Evolutionary conservation across 1,140 invertebrate genomes (phyloP), one percentile per base, ranked within the genome.

Genomic region (Thereuonema tuberculata): DNA sequence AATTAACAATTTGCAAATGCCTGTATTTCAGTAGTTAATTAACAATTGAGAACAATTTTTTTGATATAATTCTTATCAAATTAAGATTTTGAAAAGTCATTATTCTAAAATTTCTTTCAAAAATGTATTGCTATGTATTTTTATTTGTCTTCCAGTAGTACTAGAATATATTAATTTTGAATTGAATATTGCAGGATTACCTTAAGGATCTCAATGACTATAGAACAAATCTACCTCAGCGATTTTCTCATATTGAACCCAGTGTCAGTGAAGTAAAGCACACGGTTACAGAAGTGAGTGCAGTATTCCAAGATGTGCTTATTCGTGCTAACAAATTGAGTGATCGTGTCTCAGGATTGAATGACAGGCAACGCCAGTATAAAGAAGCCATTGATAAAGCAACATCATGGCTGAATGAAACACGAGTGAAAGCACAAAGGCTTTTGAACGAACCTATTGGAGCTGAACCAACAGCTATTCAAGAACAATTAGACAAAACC

Each of bases 381-480:
- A 75, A 80, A 15, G 89, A 92, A 67, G 83, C 86, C 0, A 67
- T 93, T 1, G 85, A 92, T 43, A 86, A 90, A 65, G 87, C 90
- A 3, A 79, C 80, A 52, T 72, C 80, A 0, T 97, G 92, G 92
- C 70, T 96, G 58, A 80, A 82, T 27, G 86, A 89, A 59, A 78
- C 86, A 17, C 87, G 93, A 67, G 85, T 87, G 0, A 82, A 84
- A 72, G 81, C 85, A 0, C 80, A 80, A 1, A 81, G 84, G 49
- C 71, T 89, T 17, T 76, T 92, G 20, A 82, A 86, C 5, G 92
- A 95, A 68, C 81, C 84, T 0, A 79, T 90, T 50, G 87, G 84
- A 27, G 88, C 85, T 0, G 92, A 95, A 67, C 87, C 92, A 0
- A 85, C 85, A 67, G 81, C 83, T 26, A 83, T 96, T 0, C 87